Percentiles rank a stretch among this genome's conserved stretches.
These are phyloP conservation scores for Ridgeia piscesae DNA, from an alignment of 1,140 invertebrate genomes.

Conservation along the genomic window DNA sequence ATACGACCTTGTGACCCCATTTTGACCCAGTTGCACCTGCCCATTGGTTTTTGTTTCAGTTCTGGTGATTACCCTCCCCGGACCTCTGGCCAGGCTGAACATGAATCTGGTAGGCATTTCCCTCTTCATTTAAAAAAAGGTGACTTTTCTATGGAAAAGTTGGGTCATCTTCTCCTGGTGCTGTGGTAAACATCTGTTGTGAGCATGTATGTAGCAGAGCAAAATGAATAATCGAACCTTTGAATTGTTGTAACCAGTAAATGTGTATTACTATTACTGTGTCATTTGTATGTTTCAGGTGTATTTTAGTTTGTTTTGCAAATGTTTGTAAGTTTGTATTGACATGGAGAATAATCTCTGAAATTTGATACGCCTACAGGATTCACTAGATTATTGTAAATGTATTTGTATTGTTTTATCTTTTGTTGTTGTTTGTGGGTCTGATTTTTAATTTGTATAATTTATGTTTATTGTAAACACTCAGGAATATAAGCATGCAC, in stretches of 20 bases:
- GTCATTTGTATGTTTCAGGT: no score
- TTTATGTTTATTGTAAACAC: not conserved
- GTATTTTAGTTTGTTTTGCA: no score
- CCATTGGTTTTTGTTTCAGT: slow-evolving; percentile 35
- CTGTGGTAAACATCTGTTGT: not conserved
- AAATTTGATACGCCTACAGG: no score
- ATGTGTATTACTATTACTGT: not conserved
- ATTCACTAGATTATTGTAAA: no score
- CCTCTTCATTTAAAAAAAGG: not conserved
- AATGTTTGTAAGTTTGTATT: no score
- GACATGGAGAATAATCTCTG: no score
- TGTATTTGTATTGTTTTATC: no score
- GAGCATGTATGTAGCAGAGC: not conserved
- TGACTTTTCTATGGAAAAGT: not conserved
- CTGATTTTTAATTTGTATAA: not conserved
- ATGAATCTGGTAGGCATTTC: slow-evolving; percentile 12
- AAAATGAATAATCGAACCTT: not conserved
- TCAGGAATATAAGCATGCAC: not conserved
- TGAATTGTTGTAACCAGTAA: not conserved
- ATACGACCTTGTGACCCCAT: not conserved
- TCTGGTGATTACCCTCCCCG: slow-evolving; percentile 50
- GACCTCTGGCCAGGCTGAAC: slow-evolving; percentile 28
- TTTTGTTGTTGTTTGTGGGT: not conserved
- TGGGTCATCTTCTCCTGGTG: not conserved
- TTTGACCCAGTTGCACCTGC: not conserved